Conservation (phyloP, 1,140 invertebrate genomes). For the Bombus breviceps region DNA sequence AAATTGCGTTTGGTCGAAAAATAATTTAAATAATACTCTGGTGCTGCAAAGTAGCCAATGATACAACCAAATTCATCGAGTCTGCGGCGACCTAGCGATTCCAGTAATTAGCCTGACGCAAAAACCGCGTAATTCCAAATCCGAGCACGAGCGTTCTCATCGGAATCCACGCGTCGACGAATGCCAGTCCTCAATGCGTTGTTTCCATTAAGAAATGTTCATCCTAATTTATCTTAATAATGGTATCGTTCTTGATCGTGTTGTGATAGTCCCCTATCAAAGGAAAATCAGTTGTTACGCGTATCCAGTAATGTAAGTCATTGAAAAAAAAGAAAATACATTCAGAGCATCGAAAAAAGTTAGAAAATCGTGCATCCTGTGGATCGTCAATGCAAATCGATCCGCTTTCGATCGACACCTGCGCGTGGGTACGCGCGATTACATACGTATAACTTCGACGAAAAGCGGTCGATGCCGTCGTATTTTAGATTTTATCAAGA, state of each 20-base stretch:
- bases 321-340: not conserved
- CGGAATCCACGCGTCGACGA: not conserved
- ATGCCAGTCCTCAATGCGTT: not conserved
- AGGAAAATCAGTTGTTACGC: not conserved
- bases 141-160: not conserved
- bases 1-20: no score
- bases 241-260: not conserved
- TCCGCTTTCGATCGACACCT: slow-evolving; percentile 53
- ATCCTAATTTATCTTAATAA: slow-evolving; percentile 1
- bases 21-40: not conserved
- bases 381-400: slow-evolving; percentile 57
- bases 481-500: slow-evolving; percentile 58
- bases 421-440: slow-evolving; percentile 64
- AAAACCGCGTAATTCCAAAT: slow-evolving; percentile 13
- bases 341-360: slow-evolving; percentile 17
- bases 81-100: not conserved
- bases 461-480: slow-evolving; percentile 56
- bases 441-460: slow-evolving; percentile 64
- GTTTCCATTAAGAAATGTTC: slow-evolving; percentile 21
- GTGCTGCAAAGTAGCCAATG: not conserved
- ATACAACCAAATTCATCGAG: not conserved
- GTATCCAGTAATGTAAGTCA: not conserved
- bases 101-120: not conserved
- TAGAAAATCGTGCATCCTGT: slow-evolving; percentile 39
- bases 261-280: not conserved